phyloP scores from a whole-genome alignment of 2,888 invertebrate genomes.

The Merodon equestris region DNA sequence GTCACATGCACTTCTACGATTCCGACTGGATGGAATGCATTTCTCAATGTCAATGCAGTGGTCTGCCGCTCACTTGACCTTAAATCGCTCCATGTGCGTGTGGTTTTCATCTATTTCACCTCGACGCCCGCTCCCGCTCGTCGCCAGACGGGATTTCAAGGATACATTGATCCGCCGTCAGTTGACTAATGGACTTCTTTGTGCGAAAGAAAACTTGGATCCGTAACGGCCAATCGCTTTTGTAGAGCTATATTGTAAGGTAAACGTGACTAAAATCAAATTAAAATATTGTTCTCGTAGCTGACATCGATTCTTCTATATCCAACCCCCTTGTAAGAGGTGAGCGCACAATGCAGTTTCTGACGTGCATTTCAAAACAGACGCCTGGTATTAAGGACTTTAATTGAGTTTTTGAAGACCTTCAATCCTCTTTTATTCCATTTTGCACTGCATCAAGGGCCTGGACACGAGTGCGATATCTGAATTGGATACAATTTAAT shows the following conservation, averaged over 20 bases:
- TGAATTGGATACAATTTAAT: slow-evolving; percentile 41
- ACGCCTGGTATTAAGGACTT: slow-evolving; percentile 54
- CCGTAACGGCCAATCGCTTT: no score
- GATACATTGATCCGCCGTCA: slow-evolving; percentile 4
- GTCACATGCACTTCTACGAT: slow-evolving; percentile 4
- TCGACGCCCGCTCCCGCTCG: no score
- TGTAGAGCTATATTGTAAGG: no score
- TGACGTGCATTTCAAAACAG: slow-evolving; percentile 47
- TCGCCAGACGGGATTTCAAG: neutral
- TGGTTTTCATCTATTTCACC: neutral
- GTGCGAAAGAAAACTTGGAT: neutral
- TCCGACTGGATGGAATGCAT: slow-evolving; percentile 20
- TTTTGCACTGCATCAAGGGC: neutral
- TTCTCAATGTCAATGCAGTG: slow-evolving; percentile 48
- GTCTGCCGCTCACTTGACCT: slow-evolving; percentile 24
- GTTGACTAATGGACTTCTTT: slow-evolving; percentile 24
- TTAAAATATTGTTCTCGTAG: slow-evolving; percentile 14
- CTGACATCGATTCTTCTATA: slow-evolving; percentile 41
- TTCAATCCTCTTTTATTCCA: neutral
- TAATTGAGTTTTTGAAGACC: slow-evolving; percentile 61
- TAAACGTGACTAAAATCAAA: slow-evolving; percentile 61
- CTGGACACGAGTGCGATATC: slow-evolving; percentile 12
- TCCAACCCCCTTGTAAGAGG: neutral
- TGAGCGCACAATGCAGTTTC: slow-evolving; percentile 23
- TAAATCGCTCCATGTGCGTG: slow-evolving; percentile 26